Base-by-base conservation (phyloP, 2,888 invertebrate genomes). In the Adela reaumurella region DNA sequence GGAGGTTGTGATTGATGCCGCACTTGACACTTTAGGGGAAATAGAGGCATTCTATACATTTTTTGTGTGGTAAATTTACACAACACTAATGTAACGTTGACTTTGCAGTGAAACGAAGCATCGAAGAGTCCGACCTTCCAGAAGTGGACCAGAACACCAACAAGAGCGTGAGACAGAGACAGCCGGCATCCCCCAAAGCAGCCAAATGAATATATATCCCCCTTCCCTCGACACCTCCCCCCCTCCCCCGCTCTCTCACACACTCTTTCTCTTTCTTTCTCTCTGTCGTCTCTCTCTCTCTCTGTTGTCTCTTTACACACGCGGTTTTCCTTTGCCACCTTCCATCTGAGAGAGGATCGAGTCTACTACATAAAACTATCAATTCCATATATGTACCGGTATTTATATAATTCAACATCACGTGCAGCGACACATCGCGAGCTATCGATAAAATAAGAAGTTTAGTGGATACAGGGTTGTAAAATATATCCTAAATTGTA, bases 61-160 rank as follows among this genome's bases (percentile, higher is more conserved):
- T n/a, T n/a, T n/a, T n/a, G n/a, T n/a, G n/a, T n/a, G n/a, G n/a
- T n/a, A n/a, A n/a, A n/a, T n/a, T n/a, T n/a, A n/a, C n/a, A n/a
- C n/a, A n/a, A n/a, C n/a, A n/a, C n/a, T n/a, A 46, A 46, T 53
- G 47, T 24, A 24, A 8, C 4, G 24, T 62, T 61, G 61, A 57
- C n/a, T 56, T 69, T 71, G 56, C 71, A 88, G 87, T 72, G 52
- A 88, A 35, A 88, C 79, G 85, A 84, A 67, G 71, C 80, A 76
- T 82, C 29, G 91, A 91, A 54, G 92, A 93, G 57, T 94, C 92
- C 48, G 94, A 95, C 63, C 78, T 96, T 55, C 94, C 95, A 0
- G 96, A 97, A 74, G 96, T 93, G 50, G 94, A 95, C 71, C 94
- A 94, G 74, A 92, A 91, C 64, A 90, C 89, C 24, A 89, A 89